Base-by-base conservation (phyloP, 2,113 vertebrate genomes). In the Puma concolor region DNA sequence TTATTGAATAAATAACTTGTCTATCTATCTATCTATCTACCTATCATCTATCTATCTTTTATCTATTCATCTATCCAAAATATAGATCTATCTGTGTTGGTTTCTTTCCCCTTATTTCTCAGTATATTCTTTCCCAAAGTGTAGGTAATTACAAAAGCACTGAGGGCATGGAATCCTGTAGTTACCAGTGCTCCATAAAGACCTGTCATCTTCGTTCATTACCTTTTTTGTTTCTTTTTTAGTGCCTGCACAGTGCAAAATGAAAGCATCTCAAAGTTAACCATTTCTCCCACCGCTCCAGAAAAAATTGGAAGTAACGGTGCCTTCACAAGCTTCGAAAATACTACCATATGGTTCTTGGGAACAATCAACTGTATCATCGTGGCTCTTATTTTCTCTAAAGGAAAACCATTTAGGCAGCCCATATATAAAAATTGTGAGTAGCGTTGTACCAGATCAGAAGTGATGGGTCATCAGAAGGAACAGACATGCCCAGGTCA, bases 381-480 rank as follows among this genome's bases (percentile, higher is more conserved):
- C 1, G 97, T 99, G 80, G 99, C 99, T 36, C 60, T 99, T 84
- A 98, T 98, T 83, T 99, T 99, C 98, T 99, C 99, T 67, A 99
- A 99, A 98, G 99, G 99, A 96, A 99, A 98, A 66, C 99, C 99
- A 15, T 99, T 99, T 95, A 98, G 99, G 96, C 98, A 99, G 81
- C 99, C 99, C 2, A 97, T 98, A 64, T 99, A 99, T 86, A 99
- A 89, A 67, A 99, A 99, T 96, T 98, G 99, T 99, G 97, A 99
- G 99, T 98, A 96, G 31, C 66, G 21, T 12, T 29, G 14, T 31
- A 38, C 2, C 14, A 3, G 38, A 12, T 72, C 38, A 52, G 66
- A 88, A 36, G 64, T 25, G 38, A 25, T 41, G 48, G 41, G 29
- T 57, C 52, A 10, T 76, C 48, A 66, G 81, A 44, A 60, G 77